phyloP scores from a whole-genome alignment of 2,113 vertebrate species.

The Cololabis saira region DNA sequence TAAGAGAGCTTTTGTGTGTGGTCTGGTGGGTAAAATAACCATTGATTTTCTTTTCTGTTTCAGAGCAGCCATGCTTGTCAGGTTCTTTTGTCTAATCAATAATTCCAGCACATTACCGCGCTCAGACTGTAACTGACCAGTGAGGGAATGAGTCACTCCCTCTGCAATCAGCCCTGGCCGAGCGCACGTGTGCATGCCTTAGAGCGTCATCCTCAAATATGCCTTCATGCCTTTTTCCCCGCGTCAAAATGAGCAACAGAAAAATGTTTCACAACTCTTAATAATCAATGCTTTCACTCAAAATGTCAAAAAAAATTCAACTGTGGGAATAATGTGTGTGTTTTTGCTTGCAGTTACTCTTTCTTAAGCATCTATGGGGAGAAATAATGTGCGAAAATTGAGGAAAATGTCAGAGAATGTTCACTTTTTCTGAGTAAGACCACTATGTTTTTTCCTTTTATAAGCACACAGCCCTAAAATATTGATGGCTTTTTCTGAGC shows the following conservation, averaged over 20 bases:
- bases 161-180: constrained; percentile 22
- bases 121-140: constrained; percentile 45
- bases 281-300: constrained; percentile 7
- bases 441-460: background rate
- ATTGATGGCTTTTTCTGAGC: too few species aligned
- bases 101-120: constrained; percentile 47
- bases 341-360: background rate
- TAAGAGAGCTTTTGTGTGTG: constrained; percentile 17
- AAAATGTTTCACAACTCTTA: constrained; percentile 15
- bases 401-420: background rate
- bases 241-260: constrained; percentile 1
- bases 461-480: background rate
- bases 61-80: constrained; percentile 25
- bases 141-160: constrained; percentile 31
- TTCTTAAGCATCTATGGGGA: background rate
- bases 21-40: constrained; percentile 50
- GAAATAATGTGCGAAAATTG: too few species aligned
- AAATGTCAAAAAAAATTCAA: constrained; percentile 8
- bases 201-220: constrained; percentile 4
- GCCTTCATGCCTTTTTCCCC: background rate
- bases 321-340: background rate
- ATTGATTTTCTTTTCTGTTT: constrained; percentile 62
- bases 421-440: background rate
- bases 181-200: background rate
- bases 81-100: constrained; percentile 54